A percentile compares a stretch with the other conserved stretches of the same genome.
phyloP scores from a whole-genome alignment of 2,797 vertebrate genomes.

The Ceryle rudis region DNA sequence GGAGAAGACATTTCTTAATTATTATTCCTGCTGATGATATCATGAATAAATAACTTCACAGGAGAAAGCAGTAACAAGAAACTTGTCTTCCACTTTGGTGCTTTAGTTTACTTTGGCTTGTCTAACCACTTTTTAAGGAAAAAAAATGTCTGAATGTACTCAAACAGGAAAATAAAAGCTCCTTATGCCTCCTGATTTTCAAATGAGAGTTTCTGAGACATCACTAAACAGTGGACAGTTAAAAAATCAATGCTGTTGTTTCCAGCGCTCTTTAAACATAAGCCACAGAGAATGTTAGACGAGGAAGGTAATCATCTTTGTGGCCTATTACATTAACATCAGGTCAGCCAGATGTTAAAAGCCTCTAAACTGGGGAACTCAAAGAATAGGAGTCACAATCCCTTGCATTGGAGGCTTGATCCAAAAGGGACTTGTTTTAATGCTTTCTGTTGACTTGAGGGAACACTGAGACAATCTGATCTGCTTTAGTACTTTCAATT shows the following conservation, averaged over 20 bases:
- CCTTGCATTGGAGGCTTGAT: not conserved
- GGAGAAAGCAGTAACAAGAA: not conserved
- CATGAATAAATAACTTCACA: not conserved
- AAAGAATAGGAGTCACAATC: not conserved
- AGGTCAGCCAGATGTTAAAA: not conserved
- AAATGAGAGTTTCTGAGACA: not conserved
- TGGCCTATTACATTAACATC: not conserved
- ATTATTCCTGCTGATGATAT: not conserved
- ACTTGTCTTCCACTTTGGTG: not conserved
- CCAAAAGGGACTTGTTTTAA: not conserved
- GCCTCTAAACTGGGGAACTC: not conserved
- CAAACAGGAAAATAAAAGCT: conserved; percentile 7
- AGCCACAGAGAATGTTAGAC: not conserved
- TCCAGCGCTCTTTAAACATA: not conserved
- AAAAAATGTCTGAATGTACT: not conserved
- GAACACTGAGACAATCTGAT: not conserved
- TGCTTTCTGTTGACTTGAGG: not conserved
- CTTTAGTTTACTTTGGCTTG: not conserved
- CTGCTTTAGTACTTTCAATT: not conserved
- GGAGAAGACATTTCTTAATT: conserved; percentile 9
- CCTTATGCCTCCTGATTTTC: not conserved
- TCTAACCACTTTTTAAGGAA: not conserved
- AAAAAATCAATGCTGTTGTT: not conserved
- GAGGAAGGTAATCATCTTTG: not conserved
- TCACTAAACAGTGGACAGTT: not conserved